Base-by-base conservation (phyloP, 2,888 invertebrate genomes). In the Watsonalla binaria region DNA sequence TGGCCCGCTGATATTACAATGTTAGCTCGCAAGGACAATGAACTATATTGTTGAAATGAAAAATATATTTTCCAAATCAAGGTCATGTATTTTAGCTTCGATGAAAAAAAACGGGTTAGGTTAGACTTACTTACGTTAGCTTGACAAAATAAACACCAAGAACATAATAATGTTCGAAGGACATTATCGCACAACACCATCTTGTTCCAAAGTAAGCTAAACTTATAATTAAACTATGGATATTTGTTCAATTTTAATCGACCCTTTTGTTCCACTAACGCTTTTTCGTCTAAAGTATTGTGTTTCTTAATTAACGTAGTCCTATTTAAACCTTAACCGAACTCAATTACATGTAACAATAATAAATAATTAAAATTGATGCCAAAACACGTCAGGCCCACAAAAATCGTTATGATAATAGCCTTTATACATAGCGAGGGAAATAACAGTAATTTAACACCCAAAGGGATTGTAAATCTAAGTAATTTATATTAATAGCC, bases 401-500 rank as follows among this genome's bases (percentile, higher is more conserved):
- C 61, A 65, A 66, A 72, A 74, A 68, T 71, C 71, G 71, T 72
- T 74, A 73, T 70, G 71, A 74, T 74, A 74, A 76, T 24, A 77
- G 76, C 72, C 76, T 77, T 77, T 78, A 78, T 75, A 72, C 66
- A 69, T 65, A 61, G 61, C 62, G 62, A 72, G 76, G 80, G 78
- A 80, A 82, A 82, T 81, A 82, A 83, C 77, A 74, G 77, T 76
- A 78, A 84, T 82, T 78, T 77, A 80, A 78, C 78, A 75, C 75
- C 86, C 80, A 65, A 78, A 76, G 84, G 85, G 78, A 83, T 80
- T 80, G 80, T 89, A 86, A 86, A 89, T 86, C 80, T 78, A 78
- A 77, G 82, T 87, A 86, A 90, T 89, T 86, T 84, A 86, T 86
- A 89, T 86, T 86, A 87, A 89, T 88, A 84, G 85, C 69, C 70